These are phyloP conservation scores for Pseudorhombus dupliciocellatus DNA, from an alignment of 2,113 vertebrate species.

Conservation along the genomic window DNA sequence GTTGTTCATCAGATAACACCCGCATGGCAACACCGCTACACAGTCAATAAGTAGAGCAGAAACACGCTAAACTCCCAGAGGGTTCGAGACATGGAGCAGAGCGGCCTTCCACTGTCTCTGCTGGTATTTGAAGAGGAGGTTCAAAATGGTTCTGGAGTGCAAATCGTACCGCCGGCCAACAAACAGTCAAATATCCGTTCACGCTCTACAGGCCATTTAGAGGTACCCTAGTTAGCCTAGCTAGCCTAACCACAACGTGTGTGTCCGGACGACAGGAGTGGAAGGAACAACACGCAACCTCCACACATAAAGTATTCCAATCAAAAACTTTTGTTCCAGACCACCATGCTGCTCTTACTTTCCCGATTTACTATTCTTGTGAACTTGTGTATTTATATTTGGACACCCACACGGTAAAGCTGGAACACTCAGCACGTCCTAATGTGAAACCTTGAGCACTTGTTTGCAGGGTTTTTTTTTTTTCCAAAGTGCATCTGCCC, in stretches of 20 bases:
- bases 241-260: no score
- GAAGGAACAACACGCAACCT: no score
- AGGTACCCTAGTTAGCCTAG: no score
- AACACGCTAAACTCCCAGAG: constrained; percentile 38
- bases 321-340: no score
- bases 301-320: no score
- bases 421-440: not conserved
- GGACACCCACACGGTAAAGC: not conserved
- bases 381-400: no score
- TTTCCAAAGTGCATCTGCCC: not conserved
- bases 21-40: constrained; percentile 43
- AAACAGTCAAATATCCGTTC: no score
- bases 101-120: constrained; percentile 26
- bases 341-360: not conserved
- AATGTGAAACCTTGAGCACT: no score
- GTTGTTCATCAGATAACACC: constrained; percentile 75
- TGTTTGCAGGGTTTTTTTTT: not conserved
- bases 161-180: no score
- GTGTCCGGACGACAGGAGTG: no score
- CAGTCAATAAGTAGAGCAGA: constrained; percentile 25
- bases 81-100: constrained; percentile 32
- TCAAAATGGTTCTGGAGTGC: not conserved
- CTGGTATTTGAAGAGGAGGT: constrained; percentile 4
- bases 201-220: no score
- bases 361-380: not conserved